Conservation (phyloP, 53 echinoderm and acorn worm species). For the Echinometra lucunter region DNA sequence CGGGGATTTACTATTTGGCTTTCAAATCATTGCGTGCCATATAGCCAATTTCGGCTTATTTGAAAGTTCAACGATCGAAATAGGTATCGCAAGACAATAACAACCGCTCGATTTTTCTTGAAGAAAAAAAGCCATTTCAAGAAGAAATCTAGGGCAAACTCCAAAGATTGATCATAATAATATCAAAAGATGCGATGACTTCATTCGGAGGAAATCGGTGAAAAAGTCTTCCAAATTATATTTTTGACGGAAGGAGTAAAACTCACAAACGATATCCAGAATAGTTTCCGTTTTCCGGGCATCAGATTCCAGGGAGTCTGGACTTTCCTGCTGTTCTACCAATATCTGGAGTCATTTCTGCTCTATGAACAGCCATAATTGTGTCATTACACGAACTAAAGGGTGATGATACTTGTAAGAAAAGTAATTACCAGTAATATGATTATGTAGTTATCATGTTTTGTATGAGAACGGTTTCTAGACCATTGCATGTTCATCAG, state of each 20-base stretch:
- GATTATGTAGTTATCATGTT: background rate
- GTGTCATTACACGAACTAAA: background rate
- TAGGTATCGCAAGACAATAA: constrained; percentile 5
- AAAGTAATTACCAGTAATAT: background rate
- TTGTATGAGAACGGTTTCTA: background rate
- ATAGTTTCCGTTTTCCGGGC: constrained; percentile 43
- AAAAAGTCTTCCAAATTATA: constrained; percentile 33
- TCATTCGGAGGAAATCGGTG: constrained; percentile 31
- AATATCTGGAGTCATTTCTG: background rate
- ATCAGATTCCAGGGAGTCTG: constrained; percentile 47
- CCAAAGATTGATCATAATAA: constrained; percentile 7
- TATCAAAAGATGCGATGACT: constrained; percentile 53
- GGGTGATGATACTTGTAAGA: background rate
- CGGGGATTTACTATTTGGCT: background rate
- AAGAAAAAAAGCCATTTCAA: too few species aligned
- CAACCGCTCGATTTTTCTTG: background rate
- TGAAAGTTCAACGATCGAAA: constrained; percentile 16
- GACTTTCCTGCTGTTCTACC: constrained; percentile 8
- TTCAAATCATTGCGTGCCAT: background rate
- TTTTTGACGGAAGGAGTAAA: constrained; percentile 59
- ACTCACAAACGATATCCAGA: constrained; percentile 58
- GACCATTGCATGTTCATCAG: background rate
- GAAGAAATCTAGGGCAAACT: background rate
- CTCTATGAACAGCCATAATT: background rate
- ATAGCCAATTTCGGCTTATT: background rate